These are phyloP conservation scores for Denticeps clupeoides DNA, from an alignment of 2,797 vertebrate species.

Conservation along the genomic window DNA sequence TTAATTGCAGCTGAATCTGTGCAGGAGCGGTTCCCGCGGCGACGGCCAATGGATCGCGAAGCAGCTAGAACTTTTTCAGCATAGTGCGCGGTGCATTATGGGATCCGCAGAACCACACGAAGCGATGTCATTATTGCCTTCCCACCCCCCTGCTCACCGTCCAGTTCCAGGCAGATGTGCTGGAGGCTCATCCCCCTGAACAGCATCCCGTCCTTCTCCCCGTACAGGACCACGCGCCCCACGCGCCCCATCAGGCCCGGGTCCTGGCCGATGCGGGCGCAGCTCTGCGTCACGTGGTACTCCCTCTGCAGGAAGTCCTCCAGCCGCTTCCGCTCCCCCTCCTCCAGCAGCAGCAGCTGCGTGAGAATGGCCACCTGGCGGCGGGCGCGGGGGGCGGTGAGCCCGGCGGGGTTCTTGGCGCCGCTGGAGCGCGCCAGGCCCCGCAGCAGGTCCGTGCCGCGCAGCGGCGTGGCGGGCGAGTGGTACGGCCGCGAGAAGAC, in stretches of 20 bases:
- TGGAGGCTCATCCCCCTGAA: constrained; percentile 68
- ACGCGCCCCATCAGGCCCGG: constrained; percentile 60
- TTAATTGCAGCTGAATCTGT: too few relatives aligned
- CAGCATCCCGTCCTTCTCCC: constrained; percentile 61
- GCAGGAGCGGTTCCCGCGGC: too few relatives aligned
- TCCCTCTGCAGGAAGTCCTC: constrained; percentile 63
- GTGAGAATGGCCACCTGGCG: constrained; percentile 65
- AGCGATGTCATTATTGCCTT: too few relatives aligned
- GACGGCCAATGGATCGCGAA: too few relatives aligned
- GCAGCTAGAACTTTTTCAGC: too few relatives aligned
- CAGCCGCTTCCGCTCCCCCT: constrained; percentile 53
- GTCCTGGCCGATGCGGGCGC: constrained; percentile 52
- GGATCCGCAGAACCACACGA: too few relatives aligned
- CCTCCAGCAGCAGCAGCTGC: constrained; percentile 61
- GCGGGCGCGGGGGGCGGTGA: constrained; percentile 53
- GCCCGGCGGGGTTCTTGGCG: constrained; percentile 49
- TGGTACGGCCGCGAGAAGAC: constrained; percentile 67
- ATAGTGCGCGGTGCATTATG: too few relatives aligned
- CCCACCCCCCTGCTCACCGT: constrained; percentile 42
- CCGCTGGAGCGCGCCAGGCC: constrained; percentile 59
- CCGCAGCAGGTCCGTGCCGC: constrained; percentile 66
- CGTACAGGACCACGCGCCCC: constrained; percentile 62
- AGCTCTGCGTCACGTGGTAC: constrained; percentile 66
- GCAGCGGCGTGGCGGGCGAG: constrained; percentile 61
- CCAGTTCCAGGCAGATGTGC: constrained; percentile 68